These are phyloP conservation scores for Phrynocephalus guinanensis DNA, from an alignment of 2,797 vertebrate species.

Conservation along the genomic window DNA sequence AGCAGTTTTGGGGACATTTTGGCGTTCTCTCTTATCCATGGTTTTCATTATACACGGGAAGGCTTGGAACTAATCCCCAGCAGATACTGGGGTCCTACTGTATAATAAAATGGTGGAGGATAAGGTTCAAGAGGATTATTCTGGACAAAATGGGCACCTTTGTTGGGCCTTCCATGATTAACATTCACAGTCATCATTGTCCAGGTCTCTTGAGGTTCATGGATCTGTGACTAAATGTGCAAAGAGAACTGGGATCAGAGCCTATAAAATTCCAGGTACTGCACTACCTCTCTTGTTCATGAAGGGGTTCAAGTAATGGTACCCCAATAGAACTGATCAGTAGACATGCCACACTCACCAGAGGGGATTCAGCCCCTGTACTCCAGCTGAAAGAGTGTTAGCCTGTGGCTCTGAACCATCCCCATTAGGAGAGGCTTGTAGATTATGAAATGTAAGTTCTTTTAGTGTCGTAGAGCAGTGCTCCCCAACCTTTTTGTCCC, in stretches of 20 bases:
- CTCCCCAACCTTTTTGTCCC: no score
- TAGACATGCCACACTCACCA: neutral
- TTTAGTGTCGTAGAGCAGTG: neutral
- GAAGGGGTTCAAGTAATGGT: no score
- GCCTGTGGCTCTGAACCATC: neutral
- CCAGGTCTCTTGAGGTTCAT: neutral
- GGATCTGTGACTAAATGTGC: neutral
- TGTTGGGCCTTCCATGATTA: neutral
- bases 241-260: neutral
- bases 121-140: neutral
- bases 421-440: neutral
- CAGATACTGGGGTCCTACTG: no score
- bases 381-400: neutral
- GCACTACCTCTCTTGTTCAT: neutral
- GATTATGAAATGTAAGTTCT: neutral
- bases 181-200: neutral
- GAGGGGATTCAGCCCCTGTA: neutral
- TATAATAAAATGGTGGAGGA: conserved; percentile 26
- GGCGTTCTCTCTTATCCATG: no score
- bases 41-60: no score
- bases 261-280: neutral
- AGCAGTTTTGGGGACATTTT: no score
- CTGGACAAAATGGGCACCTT: neutral
- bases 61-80: no score
- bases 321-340: neutral